Conservation (phyloP, 2,888 invertebrate species). For the Ethmia dodecea region DNA sequence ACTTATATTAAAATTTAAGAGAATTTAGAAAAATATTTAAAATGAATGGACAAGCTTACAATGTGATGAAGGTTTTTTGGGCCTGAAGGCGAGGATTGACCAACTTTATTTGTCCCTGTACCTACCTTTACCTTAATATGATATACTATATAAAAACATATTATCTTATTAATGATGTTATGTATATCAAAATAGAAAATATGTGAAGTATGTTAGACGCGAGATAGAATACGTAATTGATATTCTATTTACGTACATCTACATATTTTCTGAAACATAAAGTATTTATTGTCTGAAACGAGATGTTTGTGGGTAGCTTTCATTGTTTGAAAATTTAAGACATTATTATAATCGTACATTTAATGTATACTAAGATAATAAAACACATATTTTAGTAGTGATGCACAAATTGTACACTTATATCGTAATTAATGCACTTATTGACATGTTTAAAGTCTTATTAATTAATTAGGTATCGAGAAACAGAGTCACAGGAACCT, state of each 20-base stretch:
- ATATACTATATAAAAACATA: too few species aligned
- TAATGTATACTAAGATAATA: too few species aligned
- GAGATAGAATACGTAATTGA: slow-evolving; percentile 50
- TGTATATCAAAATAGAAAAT: slow-evolving; percentile 26
- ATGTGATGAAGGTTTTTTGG: slow-evolving; percentile 26
- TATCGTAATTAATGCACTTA: slow-evolving; percentile 5
- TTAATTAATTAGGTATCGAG: slow-evolving; percentile 1
- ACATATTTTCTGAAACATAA: slow-evolving; percentile 34
- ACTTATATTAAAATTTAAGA: slow-evolving; percentile 43
- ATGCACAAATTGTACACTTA: slow-evolving; percentile 12
- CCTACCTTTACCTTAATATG: slow-evolving; percentile 4
- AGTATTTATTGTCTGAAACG: not conserved
- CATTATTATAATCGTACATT: slow-evolving; percentile 9
- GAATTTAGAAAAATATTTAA: slow-evolving; percentile 20
- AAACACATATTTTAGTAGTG: slow-evolving; percentile 5
- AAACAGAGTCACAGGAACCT: slow-evolving; percentile 63
- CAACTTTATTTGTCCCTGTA: slow-evolving; percentile 7
- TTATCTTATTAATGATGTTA: too few species aligned
- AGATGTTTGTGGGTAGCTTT: not conserved
- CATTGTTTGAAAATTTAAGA: too few species aligned
- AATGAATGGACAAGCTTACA: slow-evolving; percentile 22
- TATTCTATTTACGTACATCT: slow-evolving; percentile 54
- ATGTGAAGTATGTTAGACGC: slow-evolving; percentile 57
- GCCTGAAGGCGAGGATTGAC: slow-evolving; percentile 4
- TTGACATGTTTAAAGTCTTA: not conserved